Conservation (phyloP, 1,140 invertebrate genomes). For the Centruroides vittatus region DNA sequence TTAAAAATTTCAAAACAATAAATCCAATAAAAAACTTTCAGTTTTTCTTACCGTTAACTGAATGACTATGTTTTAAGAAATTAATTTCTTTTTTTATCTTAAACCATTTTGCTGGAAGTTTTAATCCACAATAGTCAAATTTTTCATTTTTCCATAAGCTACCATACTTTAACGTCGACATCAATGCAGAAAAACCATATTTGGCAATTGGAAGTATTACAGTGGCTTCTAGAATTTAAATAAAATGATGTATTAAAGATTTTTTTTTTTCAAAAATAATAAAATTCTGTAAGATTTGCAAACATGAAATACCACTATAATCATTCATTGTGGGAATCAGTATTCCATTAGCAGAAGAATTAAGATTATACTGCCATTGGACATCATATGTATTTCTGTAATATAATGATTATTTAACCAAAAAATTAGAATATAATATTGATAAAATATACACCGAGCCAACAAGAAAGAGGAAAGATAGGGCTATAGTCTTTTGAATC, state of each 20-base stretch:
- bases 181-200: background rate
- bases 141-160: background rate
- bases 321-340: background rate
- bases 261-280: background rate
- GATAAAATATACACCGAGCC: too few relatives aligned
- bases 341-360: background rate
- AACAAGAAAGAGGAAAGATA: too few relatives aligned
- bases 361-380: background rate
- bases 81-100: too few relatives aligned
- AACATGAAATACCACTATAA: background rate
- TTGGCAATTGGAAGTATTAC: background rate
- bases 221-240: background rate
- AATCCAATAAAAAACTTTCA: too few relatives aligned
- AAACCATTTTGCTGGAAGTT: too few relatives aligned
- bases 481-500: too few relatives aligned
- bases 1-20: too few relatives aligned
- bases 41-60: too few relatives aligned
- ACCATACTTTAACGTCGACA: background rate
- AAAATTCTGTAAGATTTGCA: too few relatives aligned
- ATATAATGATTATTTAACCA: background rate
- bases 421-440: too few relatives aligned
- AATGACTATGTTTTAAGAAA: too few relatives aligned
- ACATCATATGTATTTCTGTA: background rate
- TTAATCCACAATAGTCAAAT: too few relatives aligned
- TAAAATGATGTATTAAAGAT: background rate